Base-by-base conservation (phyloP, 2,888 invertebrate species). In the Caenorhabditis wallacei region DNA sequence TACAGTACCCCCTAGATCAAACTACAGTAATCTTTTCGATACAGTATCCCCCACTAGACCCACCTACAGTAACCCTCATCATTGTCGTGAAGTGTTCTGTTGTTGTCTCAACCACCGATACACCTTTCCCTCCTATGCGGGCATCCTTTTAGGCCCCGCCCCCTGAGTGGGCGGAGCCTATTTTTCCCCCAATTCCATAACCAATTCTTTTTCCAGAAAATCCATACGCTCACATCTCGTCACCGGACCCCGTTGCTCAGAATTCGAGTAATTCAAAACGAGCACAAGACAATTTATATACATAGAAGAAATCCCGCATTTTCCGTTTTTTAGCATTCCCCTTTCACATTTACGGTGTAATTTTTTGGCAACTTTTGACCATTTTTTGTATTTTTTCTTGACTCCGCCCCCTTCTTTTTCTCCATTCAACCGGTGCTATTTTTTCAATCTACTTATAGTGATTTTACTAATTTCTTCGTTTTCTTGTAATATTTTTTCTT, bases 251-350 rank as follows among this genome's bases (percentile, higher is more conserved):
- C n/a, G 37, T 24, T 10, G 48, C 40, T 10, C 82, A 82, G 48
- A 82, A 82, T 37, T 66, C 71, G 3, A n/a, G 53, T 22, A 82
- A 82, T 22, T 30, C 70, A n/a, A 61, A 64, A 63, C 59, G 76
- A 22, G 82, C 82, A 16, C 57, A 82, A 56, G 76, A 82, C 11
- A 82, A 82, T 63, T 61, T 82, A 54, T 82, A 82, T 59, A 78
- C 78, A 8, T 82, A 30, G 30, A 30, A 8, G 8, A 30, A 22
- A 59, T 57, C 24, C 22, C 22, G n/a, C 16, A 18, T 24, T 56
- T 57, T 57, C 66, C 0, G 20, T 5, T 22, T 26, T 51, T 40
- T 53, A 7, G 3, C 53, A 18, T 13, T 18, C 61, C 40, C 53
- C 16, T 37, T n/a, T 40, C 40, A 54, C 40, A 13, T 30, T 30